These are phyloP conservation scores for Simalia tracyae DNA, from an alignment of 2,797 vertebrate species.

Conservation along the genomic window DNA sequence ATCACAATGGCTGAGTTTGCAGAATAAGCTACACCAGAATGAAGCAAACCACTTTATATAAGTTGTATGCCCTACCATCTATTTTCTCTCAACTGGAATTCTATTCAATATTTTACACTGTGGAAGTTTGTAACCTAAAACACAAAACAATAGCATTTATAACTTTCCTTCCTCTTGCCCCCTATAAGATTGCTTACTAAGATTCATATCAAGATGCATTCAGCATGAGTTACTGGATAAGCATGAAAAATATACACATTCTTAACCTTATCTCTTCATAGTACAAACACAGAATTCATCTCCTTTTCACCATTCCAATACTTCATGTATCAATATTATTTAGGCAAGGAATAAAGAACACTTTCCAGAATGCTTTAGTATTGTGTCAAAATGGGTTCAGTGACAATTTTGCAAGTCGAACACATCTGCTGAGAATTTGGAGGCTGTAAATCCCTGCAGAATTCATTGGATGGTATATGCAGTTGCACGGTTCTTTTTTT, in stretches of 20 bases:
- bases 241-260: neutral
- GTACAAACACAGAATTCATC: neutral
- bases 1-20: neutral
- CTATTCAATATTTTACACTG: neutral
- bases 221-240: neutral
- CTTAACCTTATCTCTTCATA: neutral
- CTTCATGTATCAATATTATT: neutral
- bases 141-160: neutral
- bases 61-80: neutral
- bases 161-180: neutral
- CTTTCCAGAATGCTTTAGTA: neutral
- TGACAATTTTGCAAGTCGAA: neutral
- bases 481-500: neutral
- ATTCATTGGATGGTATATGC: neutral
- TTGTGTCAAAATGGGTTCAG: neutral
- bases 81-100: neutral
- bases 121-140: neutral
- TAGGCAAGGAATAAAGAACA: neutral
- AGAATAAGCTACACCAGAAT: neutral
- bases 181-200: neutral
- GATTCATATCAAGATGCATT: neutral
- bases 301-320: neutral
- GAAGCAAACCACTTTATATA: neutral
- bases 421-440: neutral
- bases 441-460: neutral